Conservation (phyloP, 2,888 invertebrate genomes). For the Drosophila merina region DNA sequence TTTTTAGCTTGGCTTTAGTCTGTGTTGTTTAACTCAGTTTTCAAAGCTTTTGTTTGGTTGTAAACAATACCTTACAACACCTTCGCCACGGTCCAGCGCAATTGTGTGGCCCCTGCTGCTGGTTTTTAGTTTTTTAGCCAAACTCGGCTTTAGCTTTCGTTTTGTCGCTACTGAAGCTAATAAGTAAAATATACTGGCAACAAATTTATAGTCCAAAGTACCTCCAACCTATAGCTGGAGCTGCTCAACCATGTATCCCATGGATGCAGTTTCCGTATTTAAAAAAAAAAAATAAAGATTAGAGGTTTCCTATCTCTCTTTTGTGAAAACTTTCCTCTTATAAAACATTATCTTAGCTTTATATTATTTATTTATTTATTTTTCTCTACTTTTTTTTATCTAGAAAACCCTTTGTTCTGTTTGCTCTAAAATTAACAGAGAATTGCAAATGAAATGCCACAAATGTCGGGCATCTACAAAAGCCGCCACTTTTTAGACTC, state of each 20-base stretch:
- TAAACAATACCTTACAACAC: slow-evolving; percentile 76
- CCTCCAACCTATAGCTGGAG: slow-evolving; percentile 7
- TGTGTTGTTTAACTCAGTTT: slow-evolving; percentile 4
- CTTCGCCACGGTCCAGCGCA: slow-evolving; percentile 74
- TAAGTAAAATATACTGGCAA: slow-evolving; percentile 25
- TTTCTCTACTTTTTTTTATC: background rate
- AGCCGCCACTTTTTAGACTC: background rate
- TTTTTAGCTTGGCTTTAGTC: background rate
- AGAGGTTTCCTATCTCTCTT: too few species aligned
- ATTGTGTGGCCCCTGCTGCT: slow-evolving; percentile 34
- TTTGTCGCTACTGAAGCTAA: slow-evolving; percentile 27
- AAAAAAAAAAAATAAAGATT: slow-evolving; percentile 1
- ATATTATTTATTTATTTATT: too few species aligned
- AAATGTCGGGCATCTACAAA: slow-evolving; percentile 25
- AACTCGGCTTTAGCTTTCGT: slow-evolving; percentile 8
- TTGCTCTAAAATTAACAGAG: slow-evolving; percentile 56
- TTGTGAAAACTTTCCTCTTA: slow-evolving; percentile 10
- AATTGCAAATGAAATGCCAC: too few species aligned
- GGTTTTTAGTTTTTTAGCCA: slow-evolving; percentile 11
- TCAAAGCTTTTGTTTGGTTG: slow-evolving; percentile 51
- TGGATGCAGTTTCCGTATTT: slow-evolving; percentile 45
- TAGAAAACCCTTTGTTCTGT: background rate
- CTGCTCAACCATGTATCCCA: slow-evolving; percentile 10
- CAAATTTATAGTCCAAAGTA: slow-evolving; percentile 10
- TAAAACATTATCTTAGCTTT: background rate